Percentiles rank a stretch among this genome's conserved stretches.
phyloP scores from a whole-genome alignment of 2,113 vertebrate species.

The Microtus ochrogaster region DNA sequence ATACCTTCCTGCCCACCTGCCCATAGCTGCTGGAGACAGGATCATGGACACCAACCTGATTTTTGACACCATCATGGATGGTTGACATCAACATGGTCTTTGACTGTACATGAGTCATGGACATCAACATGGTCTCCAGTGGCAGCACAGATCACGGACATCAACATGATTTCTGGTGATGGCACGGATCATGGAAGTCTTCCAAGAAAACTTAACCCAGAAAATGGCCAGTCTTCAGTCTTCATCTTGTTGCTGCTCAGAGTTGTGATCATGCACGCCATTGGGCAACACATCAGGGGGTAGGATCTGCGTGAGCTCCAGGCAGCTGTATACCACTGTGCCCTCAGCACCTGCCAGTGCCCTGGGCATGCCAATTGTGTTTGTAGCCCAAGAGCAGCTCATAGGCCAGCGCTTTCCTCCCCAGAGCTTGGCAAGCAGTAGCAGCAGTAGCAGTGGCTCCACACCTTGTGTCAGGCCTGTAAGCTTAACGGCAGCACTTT shows the following conservation, averaged over 20 bases:
- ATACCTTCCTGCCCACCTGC: not conserved
- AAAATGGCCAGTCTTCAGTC: not conserved
- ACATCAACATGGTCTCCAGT: not conserved
- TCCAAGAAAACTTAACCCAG: not conserved
- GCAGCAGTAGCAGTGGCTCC: not conserved
- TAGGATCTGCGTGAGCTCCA: not conserved
- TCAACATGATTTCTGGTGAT: not conserved
- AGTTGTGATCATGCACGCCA: not conserved
- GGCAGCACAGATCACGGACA: not conserved
- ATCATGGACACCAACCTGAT: not conserved
- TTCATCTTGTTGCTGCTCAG: not conserved
- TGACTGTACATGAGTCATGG: not conserved
- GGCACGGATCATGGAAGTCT: not conserved
- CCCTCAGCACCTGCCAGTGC: not conserved
- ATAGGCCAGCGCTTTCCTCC: not conserved
- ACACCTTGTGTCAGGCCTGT: not conserved
- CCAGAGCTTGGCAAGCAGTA: not conserved
- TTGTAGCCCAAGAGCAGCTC: not conserved
- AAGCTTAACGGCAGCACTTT: not conserved
- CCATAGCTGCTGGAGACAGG: not conserved
- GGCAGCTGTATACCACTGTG: too few relatives aligned
- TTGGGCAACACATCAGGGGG: not conserved
- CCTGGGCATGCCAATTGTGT: not conserved
- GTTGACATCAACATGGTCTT: not conserved
- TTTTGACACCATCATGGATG: not conserved